Percentiles rank a stretch among this genome's conserved stretches.
Conservation (phyloP, 1,140 invertebrate species). For the Dreissena polymorpha region DNA sequence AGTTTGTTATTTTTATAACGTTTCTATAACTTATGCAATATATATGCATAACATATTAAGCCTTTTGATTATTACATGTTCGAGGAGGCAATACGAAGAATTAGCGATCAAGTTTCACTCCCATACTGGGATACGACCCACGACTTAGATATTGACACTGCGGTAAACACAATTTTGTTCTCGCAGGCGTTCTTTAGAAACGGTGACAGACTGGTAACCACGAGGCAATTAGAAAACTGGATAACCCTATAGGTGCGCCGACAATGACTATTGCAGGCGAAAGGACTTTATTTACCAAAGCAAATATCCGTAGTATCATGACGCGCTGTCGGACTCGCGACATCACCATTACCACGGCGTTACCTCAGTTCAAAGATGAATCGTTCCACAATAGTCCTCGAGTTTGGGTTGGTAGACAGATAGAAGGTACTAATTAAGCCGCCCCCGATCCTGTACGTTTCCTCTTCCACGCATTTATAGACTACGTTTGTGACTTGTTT, state of each 20-base stretch:
- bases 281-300: no score
- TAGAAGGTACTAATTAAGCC: slow-evolving; percentile 59
- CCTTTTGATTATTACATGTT: slow-evolving; percentile 42
- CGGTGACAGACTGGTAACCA: slow-evolving; percentile 75
- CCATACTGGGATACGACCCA: slow-evolving; percentile 78
- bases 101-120: slow-evolving; percentile 64
- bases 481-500: no score
- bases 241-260: slow-evolving; percentile 44
- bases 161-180: slow-evolving; percentile 76
- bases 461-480: no score
- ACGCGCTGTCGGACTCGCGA: no score
- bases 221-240: slow-evolving; percentile 73
- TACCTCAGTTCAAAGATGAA: slow-evolving; percentile 62
- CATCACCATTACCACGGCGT: no score
- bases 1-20: no score
- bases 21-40: no score
- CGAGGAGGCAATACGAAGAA: slow-evolving; percentile 62
- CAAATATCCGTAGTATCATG: no score
- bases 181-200: slow-evolving; percentile 70
- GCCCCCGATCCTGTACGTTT: no score
- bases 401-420: slow-evolving; percentile 66
- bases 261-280: no score
- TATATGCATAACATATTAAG: neutral
- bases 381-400: slow-evolving; percentile 61
- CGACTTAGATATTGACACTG: slow-evolving; percentile 71